Evolutionary conservation across 2,113 vertebrate genomes (phyloP).

Genomic region (Sphyrna mokarran): DNA sequence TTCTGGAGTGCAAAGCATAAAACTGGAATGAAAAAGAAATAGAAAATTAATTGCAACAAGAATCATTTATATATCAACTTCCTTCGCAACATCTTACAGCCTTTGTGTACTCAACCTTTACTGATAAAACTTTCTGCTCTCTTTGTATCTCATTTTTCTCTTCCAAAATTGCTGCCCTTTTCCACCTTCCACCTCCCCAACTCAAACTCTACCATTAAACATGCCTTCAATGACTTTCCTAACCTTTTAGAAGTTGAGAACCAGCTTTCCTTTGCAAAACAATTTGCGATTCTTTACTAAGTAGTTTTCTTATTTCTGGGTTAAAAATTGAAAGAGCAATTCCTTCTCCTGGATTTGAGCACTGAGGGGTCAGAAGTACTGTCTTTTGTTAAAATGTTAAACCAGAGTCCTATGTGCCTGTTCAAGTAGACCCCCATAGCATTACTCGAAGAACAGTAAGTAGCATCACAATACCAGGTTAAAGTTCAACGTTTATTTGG

Average conservation of each 20-base stretch:
- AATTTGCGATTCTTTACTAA: background rate
- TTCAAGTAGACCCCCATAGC: background rate
- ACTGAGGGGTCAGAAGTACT: background rate
- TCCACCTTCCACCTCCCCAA: background rate
- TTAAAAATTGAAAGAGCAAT: background rate
- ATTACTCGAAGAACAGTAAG: background rate
- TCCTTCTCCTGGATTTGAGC: background rate
- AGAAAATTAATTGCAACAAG: background rate
- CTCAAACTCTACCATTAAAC: background rate
- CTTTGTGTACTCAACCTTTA: background rate
- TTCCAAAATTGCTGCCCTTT: background rate
- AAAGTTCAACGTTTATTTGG: too few species aligned
- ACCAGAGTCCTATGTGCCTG: background rate
- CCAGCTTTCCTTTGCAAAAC: background rate
- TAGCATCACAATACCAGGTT: too few species aligned
- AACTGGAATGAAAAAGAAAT: background rate
- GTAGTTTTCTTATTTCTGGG: background rate
- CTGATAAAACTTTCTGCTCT: background rate
- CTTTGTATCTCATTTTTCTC: background rate
- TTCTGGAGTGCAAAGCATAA: background rate
- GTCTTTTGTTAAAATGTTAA: background rate
- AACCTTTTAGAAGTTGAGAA: background rate
- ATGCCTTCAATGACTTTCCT: background rate
- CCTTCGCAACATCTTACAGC: background rate
- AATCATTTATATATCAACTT: background rate